phyloP scores from a whole-genome alignment of 2,113 vertebrate species.

The Eurypyga helias region DNA sequence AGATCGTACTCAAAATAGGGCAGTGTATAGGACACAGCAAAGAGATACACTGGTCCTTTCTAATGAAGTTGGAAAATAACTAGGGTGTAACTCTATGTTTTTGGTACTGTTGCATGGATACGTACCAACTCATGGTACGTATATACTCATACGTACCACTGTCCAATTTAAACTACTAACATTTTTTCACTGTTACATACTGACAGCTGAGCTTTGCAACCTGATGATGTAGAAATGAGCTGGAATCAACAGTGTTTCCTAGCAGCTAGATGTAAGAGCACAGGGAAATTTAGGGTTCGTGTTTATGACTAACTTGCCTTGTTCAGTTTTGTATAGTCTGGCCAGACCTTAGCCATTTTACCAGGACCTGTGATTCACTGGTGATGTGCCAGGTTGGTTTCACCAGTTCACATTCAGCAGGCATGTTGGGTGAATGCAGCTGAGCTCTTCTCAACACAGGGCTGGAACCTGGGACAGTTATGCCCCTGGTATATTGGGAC shows the following conservation, averaged over 20 bases:
- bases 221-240: background rate
- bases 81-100: background rate
- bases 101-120: background rate
- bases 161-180: background rate
- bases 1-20: background rate
- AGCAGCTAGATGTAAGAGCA: background rate
- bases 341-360: background rate
- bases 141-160: too few relatives aligned
- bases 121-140: background rate
- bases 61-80: background rate
- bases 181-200: background rate
- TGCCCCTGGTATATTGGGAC: too few relatives aligned
- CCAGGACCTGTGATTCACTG: background rate
- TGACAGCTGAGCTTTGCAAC: background rate
- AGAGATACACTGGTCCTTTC: background rate
- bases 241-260: background rate
- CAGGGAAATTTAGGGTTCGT: background rate
- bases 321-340: background rate
- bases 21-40: background rate
- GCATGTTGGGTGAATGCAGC: accelerated
- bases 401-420: background rate
- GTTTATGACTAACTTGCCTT: background rate
- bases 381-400: background rate
- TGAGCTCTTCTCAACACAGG: background rate
- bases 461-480: background rate